Percentiles rank a stretch among this genome's conserved stretches.
phyloP scores from a whole-genome alignment of 2,113 vertebrate species.

The Mohoua ochrocephala region DNA sequence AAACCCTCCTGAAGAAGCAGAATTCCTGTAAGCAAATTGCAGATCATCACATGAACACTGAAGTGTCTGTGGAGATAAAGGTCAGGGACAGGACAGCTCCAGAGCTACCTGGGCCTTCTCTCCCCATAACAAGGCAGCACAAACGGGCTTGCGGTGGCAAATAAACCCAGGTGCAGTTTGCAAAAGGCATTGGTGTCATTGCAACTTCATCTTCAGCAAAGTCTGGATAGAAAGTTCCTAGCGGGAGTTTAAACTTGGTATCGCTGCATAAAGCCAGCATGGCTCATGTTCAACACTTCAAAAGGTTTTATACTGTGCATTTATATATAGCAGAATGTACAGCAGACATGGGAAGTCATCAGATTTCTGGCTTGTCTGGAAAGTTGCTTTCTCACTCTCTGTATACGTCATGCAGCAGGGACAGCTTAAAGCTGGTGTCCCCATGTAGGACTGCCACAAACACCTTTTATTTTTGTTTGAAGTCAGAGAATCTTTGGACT shows the following conservation, averaged over 20 bases:
- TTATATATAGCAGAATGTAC: neutral
- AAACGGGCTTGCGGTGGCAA: neutral
- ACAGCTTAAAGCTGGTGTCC: neutral
- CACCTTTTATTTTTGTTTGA: neutral
- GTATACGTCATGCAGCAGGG: neutral
- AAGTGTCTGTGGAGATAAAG: neutral
- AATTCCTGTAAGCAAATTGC: neutral
- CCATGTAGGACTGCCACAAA: neutral
- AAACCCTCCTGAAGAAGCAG: neutral
- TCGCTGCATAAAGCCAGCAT: neutral
- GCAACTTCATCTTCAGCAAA: neutral
- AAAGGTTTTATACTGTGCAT: neutral
- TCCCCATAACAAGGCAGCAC: fast-evolving
- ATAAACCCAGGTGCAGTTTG: neutral
- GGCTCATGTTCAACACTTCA: neutral
- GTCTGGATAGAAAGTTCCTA: neutral
- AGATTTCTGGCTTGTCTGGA: neutral
- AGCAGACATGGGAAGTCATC: neutral
- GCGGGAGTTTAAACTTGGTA: neutral
- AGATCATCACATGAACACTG: too few species aligned
- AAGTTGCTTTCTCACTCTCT: neutral
- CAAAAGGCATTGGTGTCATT: neutral
- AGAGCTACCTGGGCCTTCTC: neutral
- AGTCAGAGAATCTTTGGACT: neutral
- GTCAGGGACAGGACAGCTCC: neutral